Conservation (phyloP, 2,797 vertebrate species). For the Chelonia mydas region DNA sequence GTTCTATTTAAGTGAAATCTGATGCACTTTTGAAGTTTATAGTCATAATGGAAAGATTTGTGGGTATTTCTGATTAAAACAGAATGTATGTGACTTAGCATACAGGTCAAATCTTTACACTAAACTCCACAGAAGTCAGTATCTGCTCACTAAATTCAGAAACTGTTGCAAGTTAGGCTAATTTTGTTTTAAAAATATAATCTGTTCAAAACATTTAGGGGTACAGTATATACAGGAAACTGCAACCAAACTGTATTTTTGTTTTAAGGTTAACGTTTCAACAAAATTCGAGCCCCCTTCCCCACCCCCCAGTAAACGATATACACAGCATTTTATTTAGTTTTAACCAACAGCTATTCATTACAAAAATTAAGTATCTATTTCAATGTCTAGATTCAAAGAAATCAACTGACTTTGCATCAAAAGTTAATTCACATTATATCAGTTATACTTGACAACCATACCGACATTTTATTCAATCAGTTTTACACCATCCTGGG, state of each 20-base stretch:
- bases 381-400: not conserved
- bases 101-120: not conserved
- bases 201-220: not conserved
- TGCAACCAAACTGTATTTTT: not conserved
- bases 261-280: not conserved
- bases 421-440: not conserved
- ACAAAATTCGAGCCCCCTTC: not conserved
- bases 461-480: not conserved
- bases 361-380: not conserved
- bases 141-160: not conserved
- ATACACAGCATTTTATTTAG: not conserved
- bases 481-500: not conserved
- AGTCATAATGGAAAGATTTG: not conserved
- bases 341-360: not conserved
- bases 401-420: not conserved
- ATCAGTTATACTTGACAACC: not conserved
- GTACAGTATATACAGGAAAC: not conserved
- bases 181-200: not conserved
- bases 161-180: not conserved
- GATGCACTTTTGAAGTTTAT: not conserved
- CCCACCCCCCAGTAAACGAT: not conserved
- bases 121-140: not conserved
- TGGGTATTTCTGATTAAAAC: not conserved
- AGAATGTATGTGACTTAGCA: not conserved
- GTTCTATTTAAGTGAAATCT: not conserved